Base-by-base conservation (phyloP, 2,113 vertebrate genomes). In the Charadrius vociferus region DNA sequence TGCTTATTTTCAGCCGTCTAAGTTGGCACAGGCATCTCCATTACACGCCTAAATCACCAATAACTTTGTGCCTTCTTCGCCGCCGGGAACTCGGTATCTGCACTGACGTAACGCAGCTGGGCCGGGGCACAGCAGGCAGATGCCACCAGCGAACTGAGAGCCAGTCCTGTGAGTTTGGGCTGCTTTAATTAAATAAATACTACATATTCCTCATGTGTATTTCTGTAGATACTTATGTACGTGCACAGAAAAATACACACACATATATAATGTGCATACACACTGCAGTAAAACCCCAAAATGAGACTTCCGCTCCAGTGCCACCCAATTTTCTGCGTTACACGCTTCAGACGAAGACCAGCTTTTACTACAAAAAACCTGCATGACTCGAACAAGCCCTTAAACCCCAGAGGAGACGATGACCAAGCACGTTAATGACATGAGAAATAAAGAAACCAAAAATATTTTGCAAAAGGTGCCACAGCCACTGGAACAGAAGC, bases 161-260 rank as follows among this genome's bases (percentile, higher is more conserved):
- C 63, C 2, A 1, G 29, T 13, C 49, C 81, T 21, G 30, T 5
- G 9, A 49, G 55, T 12, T 14, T 1, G 3, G 41, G 52, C 17
- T 58, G 59, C 45, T 86, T 15, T 43, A 58, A 45, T 53, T 52
- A 65, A 67, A 15, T 2, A 15, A 53, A 34, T 16, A 10, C 5
- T 11, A 8, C 41, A 2, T 6, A 12, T 10, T 41, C 23, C 23
- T 20, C 6, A 23, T 6, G 43, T 3, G 1, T 19, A 4, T 20
- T 34, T 21, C 53, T 43, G 53, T 7, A 15, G 13, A 21, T 3
- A 8, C 12, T 3, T 5, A 27, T 3, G 9, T 6, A 67, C 52
- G 5, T 1, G 41, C 27, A 49, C 0, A 0, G 16, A 49, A 16
- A 37, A 22, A 37, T 36, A 53, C 34, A 29, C 47, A 15, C 26